A percentile compares a stretch with the other conserved stretches of the same genome.
phyloP scores from a whole-genome alignment of 2,888 invertebrate species.

The Bugula neritina region DNA sequence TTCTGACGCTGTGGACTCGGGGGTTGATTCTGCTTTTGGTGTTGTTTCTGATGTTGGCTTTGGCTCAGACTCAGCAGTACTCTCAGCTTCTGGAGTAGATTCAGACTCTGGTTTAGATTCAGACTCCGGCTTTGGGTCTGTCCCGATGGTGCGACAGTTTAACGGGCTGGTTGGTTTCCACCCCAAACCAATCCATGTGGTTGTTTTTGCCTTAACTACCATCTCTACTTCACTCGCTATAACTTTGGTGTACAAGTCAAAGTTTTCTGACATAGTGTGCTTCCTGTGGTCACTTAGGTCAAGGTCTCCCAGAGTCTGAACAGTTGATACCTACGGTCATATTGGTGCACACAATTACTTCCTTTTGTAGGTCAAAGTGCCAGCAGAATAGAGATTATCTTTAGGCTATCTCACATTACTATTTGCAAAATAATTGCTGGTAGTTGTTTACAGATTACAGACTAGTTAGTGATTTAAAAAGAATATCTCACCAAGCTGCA shows the following conservation, averaged over 20 bases:
- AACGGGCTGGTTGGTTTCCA: constrained; percentile 67
- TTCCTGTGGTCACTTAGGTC: constrained; percentile 59
- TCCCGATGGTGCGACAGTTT: background rate
- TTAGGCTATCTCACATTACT: too few relatives aligned
- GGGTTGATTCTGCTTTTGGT: constrained; percentile 27
- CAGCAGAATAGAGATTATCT: too few relatives aligned
- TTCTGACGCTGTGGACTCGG: background rate
- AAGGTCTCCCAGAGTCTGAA: background rate
- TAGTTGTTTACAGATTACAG: too few relatives aligned
- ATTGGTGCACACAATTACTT: too few relatives aligned
- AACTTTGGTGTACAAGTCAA: constrained; percentile 77
- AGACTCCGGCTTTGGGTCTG: background rate
- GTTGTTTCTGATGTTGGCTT: constrained; percentile 45
- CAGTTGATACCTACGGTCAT: background rate
- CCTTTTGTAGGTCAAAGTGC: too few relatives aligned
- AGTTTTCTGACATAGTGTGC: constrained; percentile 67
- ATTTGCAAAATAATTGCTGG: too few relatives aligned
- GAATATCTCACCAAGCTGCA: too few relatives aligned
- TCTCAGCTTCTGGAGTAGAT: constrained; percentile 40
- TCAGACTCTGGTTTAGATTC: constrained; percentile 44
- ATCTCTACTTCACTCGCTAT: constrained; percentile 77
- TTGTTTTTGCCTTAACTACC: constrained; percentile 78
- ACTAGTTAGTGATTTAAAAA: too few relatives aligned
- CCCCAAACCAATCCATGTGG: constrained; percentile 82
- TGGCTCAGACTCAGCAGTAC: constrained; percentile 35